phyloP scores from a whole-genome alignment of 1,140 invertebrate species.

The Laupala kohalensis region DNA sequence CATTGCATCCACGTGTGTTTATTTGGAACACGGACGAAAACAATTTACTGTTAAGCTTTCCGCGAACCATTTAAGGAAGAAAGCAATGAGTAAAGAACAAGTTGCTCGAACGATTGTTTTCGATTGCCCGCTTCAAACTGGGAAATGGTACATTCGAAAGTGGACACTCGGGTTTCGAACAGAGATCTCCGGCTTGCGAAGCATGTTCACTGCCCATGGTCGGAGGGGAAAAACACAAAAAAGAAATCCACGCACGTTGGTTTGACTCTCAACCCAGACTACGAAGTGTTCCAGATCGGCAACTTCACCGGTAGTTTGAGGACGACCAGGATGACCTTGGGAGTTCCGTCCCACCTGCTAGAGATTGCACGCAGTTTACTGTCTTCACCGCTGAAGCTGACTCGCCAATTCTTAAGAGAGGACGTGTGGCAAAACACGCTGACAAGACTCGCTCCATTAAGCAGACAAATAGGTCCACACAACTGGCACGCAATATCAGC shows the following conservation, averaged over 20 bases:
- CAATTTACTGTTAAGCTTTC: no score
- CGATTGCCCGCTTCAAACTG: no score
- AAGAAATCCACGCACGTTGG: background rate
- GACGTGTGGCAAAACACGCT: background rate
- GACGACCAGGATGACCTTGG: background rate
- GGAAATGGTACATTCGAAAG: no score
- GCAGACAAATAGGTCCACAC: background rate
- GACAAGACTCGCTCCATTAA: background rate
- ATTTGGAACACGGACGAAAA: no score
- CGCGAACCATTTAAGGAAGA: no score
- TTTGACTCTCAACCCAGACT: background rate
- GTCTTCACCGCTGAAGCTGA: background rate
- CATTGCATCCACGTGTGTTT: no score
- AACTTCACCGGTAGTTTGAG: background rate
- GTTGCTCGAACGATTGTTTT: no score
- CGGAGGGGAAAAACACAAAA: background rate
- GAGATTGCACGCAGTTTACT: background rate
- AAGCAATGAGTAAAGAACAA: no score
- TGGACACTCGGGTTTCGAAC: no score
- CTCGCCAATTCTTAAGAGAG: background rate
- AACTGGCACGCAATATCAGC: background rate
- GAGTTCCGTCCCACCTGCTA: background rate
- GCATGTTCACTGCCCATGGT: no score
- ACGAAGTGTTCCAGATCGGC: background rate
- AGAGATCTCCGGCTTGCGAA: no score